A percentile compares a stretch with the other conserved stretches of the same genome.
These are phyloP conservation scores for Hoplostethus mediterraneus DNA, from an alignment of 2,797 vertebrate genomes.

Conservation along the genomic window DNA sequence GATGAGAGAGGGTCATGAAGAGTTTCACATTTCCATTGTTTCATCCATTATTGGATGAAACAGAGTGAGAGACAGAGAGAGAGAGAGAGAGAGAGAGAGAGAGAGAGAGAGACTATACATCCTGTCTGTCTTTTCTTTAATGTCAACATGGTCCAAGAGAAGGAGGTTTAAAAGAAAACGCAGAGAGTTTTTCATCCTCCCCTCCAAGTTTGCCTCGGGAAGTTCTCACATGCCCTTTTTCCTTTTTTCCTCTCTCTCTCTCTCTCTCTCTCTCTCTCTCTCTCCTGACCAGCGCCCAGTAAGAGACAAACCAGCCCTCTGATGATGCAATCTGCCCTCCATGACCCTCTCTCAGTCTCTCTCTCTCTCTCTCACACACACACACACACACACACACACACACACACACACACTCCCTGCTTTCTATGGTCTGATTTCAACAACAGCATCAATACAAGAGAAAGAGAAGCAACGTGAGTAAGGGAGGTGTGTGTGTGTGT, in stretches of 20 bases:
- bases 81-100: too few relatives aligned
- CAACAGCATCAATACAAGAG: background rate
- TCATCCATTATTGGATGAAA: too few relatives aligned
- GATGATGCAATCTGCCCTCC: slow-evolving; percentile 53
- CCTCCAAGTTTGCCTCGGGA: background rate
- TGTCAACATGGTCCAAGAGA: too few relatives aligned
- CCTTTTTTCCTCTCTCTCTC: background rate
- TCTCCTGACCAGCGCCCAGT: slow-evolving; percentile 17
- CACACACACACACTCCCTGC: background rate
- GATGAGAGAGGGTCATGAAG: too few relatives aligned
- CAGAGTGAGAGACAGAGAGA: too few relatives aligned
- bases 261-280: slow-evolving; percentile 4
- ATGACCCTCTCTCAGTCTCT: slow-evolving; percentile 15
- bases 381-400: background rate
- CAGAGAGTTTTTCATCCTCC: too few relatives aligned
- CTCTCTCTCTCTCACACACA: background rate
- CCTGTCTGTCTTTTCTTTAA: too few relatives aligned
- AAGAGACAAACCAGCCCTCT: slow-evolving; percentile 10
- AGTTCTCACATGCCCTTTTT: slow-evolving; percentile 22
- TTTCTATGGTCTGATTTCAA: slow-evolving; percentile 1
- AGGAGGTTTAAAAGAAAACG: too few relatives aligned
- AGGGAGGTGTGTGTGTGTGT: background rate
- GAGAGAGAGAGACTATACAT: too few relatives aligned
- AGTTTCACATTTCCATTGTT: too few relatives aligned
- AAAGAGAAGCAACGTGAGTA: background rate